Evolutionary conservation across 2,113 vertebrate species (phyloP).

Genomic region (Neolamprologus sp.): DNA sequence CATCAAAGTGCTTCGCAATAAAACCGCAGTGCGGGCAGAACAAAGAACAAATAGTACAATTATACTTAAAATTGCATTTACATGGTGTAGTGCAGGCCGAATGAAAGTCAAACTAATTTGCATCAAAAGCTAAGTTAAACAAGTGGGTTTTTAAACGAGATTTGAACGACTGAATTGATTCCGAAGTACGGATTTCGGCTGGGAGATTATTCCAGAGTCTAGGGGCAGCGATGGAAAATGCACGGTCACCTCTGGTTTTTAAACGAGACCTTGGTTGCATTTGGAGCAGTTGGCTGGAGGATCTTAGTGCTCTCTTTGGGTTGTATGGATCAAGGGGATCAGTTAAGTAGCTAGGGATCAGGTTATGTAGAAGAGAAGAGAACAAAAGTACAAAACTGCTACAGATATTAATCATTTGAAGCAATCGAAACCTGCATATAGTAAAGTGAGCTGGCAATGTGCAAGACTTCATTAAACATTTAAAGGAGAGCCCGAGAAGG

Average conservation of each 20-base stretch:
- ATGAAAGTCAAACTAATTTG: background rate
- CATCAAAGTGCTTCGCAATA: background rate
- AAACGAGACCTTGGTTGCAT: background rate
- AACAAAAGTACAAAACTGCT: background rate
- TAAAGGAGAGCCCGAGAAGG: background rate
- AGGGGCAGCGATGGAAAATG: background rate
- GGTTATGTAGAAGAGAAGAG: background rate
- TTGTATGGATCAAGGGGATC: background rate
- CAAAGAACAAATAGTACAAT: background rate
- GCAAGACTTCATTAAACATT: background rate
- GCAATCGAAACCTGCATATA: background rate
- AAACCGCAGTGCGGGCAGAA: rapidly evolving
- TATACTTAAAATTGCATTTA: background rate
- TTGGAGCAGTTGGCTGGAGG: background rate
- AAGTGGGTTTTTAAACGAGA: rapidly evolving
- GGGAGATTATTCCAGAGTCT: background rate
- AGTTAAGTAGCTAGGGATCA: background rate
- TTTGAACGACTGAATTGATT: rapidly evolving
- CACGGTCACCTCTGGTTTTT: background rate
- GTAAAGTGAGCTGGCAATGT: background rate
- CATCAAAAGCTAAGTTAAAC: rapidly evolving
- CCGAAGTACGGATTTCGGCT: rapidly evolving
- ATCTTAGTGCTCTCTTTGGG: background rate
- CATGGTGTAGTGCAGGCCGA: rapidly evolving
- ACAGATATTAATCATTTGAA: background rate